Percentiles rank a stretch among this genome's conserved stretches.
Evolutionary conservation across 2,797 vertebrate genomes (phyloP).

Genomic region (Melanogrammus aeglefinus): DNA sequence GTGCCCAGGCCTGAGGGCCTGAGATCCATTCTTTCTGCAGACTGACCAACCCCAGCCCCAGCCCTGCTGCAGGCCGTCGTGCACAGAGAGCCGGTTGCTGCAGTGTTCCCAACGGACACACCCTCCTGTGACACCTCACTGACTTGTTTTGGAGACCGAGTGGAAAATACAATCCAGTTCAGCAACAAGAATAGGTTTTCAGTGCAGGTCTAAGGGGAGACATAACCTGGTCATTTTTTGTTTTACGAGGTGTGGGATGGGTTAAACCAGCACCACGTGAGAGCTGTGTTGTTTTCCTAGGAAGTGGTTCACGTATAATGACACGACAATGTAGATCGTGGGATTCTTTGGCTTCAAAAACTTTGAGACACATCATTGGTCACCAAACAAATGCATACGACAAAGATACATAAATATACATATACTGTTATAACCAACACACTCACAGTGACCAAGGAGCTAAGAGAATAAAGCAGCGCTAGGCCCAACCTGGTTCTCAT

Average conservation of each 20-base stretch:
- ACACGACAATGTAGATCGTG: too few species aligned
- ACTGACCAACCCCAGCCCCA: neutral
- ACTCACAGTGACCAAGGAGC: too few species aligned
- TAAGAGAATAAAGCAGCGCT: too few species aligned
- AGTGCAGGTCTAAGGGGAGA: slow-evolving; percentile 29
- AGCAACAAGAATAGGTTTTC: slow-evolving; percentile 44
- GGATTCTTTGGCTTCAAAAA: neutral
- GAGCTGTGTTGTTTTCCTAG: slow-evolving; percentile 19
- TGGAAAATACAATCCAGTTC: slow-evolving; percentile 63
- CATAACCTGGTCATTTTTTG: slow-evolving; percentile 25
- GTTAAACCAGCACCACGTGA: slow-evolving; percentile 40
- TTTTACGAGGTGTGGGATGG: slow-evolving; percentile 23
- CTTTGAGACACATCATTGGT: neutral
- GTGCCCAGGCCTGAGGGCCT: neutral
- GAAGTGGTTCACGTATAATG: neutral
- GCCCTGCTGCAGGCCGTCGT: too few species aligned
- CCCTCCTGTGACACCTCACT: slow-evolving; percentile 37
- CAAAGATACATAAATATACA: too few species aligned
- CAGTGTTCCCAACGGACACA: slow-evolving; percentile 63
- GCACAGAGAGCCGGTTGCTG: slow-evolving; percentile 20
- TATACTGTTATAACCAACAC: too few species aligned
- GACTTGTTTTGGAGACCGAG: slow-evolving; percentile 41
- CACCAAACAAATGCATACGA: too few species aligned
- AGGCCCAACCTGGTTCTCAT: too few species aligned
- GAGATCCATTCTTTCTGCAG: neutral